Conservation (phyloP, 1,140 invertebrate genomes). For the Drosophila auraria region DNA sequence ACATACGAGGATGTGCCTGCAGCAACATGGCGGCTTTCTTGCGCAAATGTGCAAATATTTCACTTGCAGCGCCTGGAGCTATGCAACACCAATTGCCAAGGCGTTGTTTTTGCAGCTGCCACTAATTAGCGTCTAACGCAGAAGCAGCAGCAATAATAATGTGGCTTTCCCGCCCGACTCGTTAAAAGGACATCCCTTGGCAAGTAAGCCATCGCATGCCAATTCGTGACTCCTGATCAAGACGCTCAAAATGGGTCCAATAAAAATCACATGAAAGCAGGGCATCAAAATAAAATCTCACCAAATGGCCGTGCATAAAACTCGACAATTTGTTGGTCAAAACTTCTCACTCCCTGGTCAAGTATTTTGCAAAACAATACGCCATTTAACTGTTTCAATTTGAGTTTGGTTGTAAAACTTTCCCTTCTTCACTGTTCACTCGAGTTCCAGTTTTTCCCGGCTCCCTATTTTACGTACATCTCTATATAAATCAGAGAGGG, state of each 20-base stretch:
- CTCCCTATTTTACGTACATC: conserved; percentile 11
- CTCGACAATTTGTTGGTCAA: conserved; percentile 63
- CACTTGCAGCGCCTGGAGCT: conserved; percentile 37
- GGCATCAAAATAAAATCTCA: conserved; percentile 55
- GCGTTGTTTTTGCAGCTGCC: conserved; percentile 36
- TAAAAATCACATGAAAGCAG: conserved; percentile 53
- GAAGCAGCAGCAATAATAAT: conserved; percentile 37
- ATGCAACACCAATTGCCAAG: conserved; percentile 38
- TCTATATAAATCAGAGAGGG: conserved; percentile 29
- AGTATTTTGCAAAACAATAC: conserved; percentile 77
- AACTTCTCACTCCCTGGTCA: conserved; percentile 60
- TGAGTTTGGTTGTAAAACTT: conserved; percentile 68
- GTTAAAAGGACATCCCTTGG: not conserved
- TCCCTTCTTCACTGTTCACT: conserved; percentile 5
- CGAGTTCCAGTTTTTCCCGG: not conserved
- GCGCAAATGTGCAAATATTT: conserved; percentile 64
- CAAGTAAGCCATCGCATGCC: not conserved
- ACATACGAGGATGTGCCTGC: not conserved
- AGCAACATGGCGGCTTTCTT: conserved; percentile 38
- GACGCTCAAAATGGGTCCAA: conserved; percentile 18
- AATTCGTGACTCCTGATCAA: conserved; percentile 25
- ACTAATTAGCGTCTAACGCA: conserved; percentile 54
- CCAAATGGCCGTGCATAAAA: conserved; percentile 58
- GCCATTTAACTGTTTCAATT: conserved; percentile 77
- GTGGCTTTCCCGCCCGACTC: not conserved